Percentiles rank a stretch among this genome's conserved stretches.
phyloP scores from a whole-genome alignment of 2,113 vertebrate genomes.

The Bubo scandiacus region DNA sequence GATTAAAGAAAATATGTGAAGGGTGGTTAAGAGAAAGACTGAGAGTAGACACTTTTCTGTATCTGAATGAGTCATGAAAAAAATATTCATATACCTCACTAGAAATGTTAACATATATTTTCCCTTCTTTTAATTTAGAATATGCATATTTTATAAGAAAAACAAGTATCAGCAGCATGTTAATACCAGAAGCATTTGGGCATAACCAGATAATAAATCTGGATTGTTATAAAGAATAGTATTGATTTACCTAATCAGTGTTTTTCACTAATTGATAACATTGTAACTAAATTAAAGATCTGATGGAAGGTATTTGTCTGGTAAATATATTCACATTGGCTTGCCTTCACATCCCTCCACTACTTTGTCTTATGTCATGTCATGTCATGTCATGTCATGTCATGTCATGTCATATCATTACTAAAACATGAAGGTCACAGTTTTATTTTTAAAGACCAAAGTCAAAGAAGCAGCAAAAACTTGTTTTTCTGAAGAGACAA shows the following conservation, averaged over 20 bases:
- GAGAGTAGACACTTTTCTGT: background rate
- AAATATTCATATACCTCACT: background rate
- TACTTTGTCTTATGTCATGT: background rate
- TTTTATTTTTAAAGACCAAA: background rate
- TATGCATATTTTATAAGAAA: background rate
- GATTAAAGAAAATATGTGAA: background rate
- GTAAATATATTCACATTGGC: background rate
- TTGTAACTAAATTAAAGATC: background rate
- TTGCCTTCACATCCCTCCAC: background rate
- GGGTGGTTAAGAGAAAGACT: background rate
- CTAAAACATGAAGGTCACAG: background rate
- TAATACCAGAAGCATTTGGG: background rate
- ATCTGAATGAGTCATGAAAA: background rate
- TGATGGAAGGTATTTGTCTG: background rate
- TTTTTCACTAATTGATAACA: background rate
- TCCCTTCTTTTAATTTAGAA: background rate
- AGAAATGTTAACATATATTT: background rate
- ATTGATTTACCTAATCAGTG: background rate
- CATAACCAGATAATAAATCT: background rate
- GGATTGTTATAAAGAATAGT: background rate
- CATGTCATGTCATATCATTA: background rate
- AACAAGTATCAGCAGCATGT: background rate
- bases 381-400: background rate
- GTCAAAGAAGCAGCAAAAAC: background rate
- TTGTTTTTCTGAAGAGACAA: background rate